Evolutionary conservation across 2,113 vertebrate genomes (phyloP).

Genomic region (human (Homo sapiens)): DNA sequence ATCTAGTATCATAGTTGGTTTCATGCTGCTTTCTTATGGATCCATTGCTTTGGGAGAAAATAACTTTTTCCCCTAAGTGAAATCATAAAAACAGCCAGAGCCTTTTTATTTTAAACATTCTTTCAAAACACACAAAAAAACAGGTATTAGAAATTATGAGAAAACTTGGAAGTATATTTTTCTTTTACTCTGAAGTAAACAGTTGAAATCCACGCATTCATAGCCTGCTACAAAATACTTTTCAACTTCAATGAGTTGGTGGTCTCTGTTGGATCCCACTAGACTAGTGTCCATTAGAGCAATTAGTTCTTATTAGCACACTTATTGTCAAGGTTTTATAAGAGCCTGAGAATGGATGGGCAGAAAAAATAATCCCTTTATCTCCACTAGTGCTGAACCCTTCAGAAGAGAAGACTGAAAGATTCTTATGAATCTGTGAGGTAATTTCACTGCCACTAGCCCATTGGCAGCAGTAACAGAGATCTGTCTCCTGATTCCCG

Average conservation of each 20-base stretch:
- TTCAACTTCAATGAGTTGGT: neutral
- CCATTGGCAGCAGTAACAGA: too few relatives aligned
- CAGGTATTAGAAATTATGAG: neutral
- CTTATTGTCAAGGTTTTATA: neutral
- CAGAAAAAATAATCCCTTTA: conserved; percentile 26
- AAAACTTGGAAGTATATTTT: neutral
- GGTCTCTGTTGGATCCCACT: neutral
- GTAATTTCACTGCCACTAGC: neutral
- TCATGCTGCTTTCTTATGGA: neutral
- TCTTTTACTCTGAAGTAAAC: neutral
- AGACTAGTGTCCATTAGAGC: neutral
- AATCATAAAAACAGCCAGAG: neutral
- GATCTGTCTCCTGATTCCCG: neutral
- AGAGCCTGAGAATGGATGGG: neutral
- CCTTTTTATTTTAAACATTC: neutral
- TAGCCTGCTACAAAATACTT: neutral
- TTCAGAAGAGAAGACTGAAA: neutral
- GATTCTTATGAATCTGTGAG: neutral
- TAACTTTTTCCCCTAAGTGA: neutral
- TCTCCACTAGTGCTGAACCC: neutral
- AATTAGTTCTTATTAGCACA: conserved; percentile 49
- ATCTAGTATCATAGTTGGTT: neutral
- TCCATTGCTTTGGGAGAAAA: neutral
- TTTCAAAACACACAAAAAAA: neutral
- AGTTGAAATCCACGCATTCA: neutral